Conservation (phyloP, 2,888 invertebrate genomes). For the Drosophila vallismaia region DNA sequence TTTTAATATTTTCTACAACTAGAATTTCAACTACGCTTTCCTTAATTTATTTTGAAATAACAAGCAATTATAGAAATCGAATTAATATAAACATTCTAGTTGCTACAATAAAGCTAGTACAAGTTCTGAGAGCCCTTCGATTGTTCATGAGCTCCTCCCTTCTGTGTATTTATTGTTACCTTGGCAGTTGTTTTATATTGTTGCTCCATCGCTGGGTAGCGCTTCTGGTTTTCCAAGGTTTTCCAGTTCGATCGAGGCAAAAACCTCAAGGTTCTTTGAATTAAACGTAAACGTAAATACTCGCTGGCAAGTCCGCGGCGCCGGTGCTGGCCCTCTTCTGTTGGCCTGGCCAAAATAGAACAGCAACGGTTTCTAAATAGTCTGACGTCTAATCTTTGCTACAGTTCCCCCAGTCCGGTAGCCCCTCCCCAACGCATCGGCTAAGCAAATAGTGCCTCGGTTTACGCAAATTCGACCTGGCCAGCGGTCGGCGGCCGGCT, state of each 20-base stretch:
- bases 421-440: slow-evolving; percentile 17
- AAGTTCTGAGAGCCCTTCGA: slow-evolving; percentile 17
- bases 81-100: too few relatives aligned
- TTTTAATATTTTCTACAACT: too few relatives aligned
- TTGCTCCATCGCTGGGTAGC: slow-evolving; percentile 12
- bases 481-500: slow-evolving; percentile 50
- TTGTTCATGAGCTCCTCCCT: slow-evolving; percentile 19
- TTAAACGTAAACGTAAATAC: slow-evolving; percentile 18
- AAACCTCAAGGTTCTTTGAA: slow-evolving; percentile 67
- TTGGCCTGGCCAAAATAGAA: slow-evolving; percentile 80
- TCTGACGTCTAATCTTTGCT: slow-evolving; percentile 12
- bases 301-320: slow-evolving; percentile 25
- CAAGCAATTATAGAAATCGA: too few relatives aligned
- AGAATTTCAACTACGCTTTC: too few relatives aligned
- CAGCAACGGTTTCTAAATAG: slow-evolving; percentile 73
- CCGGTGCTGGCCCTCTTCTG: slow-evolving; percentile 63
- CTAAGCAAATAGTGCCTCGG: slow-evolving; percentile 57
- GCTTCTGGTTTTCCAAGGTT: slow-evolving; percentile 76
- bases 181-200: slow-evolving; percentile 13
- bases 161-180: slow-evolving; percentile 8
- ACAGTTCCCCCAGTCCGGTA: slow-evolving; percentile 12
- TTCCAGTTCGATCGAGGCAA: slow-evolving; percentile 69
- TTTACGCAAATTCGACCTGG: slow-evolving; percentile 67
- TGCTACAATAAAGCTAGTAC: neutral
- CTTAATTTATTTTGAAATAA: too few relatives aligned